Evolutionary conservation across 1,140 invertebrate genomes (phyloP).

Genomic region (Platyscapa corneri): DNA sequence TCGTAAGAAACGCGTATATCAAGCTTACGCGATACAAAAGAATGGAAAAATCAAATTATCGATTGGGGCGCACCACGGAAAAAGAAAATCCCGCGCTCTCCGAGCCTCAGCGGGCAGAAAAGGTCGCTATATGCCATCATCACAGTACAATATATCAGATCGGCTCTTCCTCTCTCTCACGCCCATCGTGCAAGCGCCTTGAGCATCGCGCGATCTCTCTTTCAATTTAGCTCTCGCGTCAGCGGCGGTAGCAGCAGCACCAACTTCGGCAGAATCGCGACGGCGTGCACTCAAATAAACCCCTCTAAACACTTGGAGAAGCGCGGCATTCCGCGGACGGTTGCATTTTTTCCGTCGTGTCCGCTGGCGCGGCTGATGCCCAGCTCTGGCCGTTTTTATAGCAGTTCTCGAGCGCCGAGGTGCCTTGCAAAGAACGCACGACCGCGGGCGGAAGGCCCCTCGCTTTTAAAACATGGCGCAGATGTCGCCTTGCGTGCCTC

Average conservation of each 20-base stretch:
- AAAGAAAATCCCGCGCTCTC: neutral
- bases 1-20: neutral
- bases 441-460: constrained; percentile 1
- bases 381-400: neutral
- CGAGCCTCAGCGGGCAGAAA: neutral
- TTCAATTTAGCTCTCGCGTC: no score
- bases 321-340: constrained; percentile 17
- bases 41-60: constrained; percentile 8
- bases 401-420: neutral
- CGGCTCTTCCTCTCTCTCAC: no score
- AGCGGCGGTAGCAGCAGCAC: no score
- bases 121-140: neutral
- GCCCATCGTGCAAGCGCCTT: no score
- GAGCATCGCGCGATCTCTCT: no score
- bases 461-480: constrained; percentile 45
- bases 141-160: no score
- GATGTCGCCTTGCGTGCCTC: constrained; percentile 31
- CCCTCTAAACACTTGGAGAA: neutral
- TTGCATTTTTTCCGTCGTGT: constrained; percentile 32
- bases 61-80: neutral
- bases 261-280: no score
- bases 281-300: neutral
- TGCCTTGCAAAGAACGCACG: neutral
- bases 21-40: neutral
- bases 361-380: neutral